These are phyloP conservation scores for Gerris lacustris DNA, from an alignment of 2,888 invertebrate genomes.

Conservation along the genomic window DNA sequence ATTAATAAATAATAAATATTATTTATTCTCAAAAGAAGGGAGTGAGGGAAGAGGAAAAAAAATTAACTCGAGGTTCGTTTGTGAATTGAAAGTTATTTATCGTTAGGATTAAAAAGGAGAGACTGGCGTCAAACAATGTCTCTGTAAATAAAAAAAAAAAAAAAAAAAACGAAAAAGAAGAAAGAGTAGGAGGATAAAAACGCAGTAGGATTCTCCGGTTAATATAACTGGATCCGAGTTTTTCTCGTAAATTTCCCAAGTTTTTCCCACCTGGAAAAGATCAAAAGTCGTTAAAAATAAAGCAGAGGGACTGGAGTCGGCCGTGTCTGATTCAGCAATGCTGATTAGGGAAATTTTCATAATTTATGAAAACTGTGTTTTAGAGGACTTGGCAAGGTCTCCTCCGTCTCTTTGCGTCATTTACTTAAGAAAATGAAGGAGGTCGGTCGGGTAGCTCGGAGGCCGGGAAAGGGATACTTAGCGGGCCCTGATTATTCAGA, in stretches of 20 bases:
- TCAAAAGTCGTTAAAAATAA: constrained; percentile 5
- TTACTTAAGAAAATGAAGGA: background rate
- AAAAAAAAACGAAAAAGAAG: background rate
- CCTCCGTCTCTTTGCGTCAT: background rate
- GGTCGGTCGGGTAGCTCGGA: background rate
- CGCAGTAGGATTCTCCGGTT: background rate
- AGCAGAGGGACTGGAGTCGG: background rate
- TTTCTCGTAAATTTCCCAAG: background rate
- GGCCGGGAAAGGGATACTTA: background rate
- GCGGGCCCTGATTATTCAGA: constrained; percentile 1
- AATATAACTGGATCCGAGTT: background rate
- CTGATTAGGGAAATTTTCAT: constrained; percentile 3
- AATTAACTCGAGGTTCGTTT: too few species aligned
- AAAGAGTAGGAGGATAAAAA: background rate
- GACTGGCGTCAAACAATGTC: background rate
- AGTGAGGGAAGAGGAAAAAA: background rate
- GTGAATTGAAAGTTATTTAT: background rate
- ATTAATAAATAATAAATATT: background rate
- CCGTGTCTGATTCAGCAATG: background rate
- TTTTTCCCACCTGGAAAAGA: background rate
- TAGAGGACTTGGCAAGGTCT: background rate
- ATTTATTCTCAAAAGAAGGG: background rate
- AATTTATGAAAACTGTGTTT: constrained; percentile 1
- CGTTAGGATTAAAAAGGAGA: background rate
- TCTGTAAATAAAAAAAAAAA: background rate